Percentiles rank a stretch among this genome's conserved stretches.
phyloP scores from a whole-genome alignment of 2,113 vertebrate genomes.

The Paracanthobrama guichenoti region DNA sequence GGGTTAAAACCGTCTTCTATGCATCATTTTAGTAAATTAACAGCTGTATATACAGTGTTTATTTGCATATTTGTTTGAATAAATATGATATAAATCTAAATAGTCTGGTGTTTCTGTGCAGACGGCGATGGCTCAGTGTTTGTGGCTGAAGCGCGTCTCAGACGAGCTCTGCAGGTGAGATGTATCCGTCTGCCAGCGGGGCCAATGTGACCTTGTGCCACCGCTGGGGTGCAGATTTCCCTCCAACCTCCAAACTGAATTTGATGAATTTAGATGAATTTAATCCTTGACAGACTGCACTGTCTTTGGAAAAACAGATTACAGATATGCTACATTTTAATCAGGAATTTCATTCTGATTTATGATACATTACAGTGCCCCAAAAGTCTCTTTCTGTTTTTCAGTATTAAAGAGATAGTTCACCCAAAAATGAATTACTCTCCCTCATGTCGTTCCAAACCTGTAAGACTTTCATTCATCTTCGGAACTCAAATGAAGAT shows the following conservation, averaged over 20 bases:
- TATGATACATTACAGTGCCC: neutral
- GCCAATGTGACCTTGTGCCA: conserved; percentile 49
- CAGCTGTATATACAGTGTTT: neutral
- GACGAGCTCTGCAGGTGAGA: conserved; percentile 59
- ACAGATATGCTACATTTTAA: conserved; percentile 34
- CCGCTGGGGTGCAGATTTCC: conserved; percentile 3
- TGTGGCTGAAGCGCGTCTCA: conserved; percentile 40
- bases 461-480: too few relatives aligned
- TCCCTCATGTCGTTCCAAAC: too few relatives aligned
- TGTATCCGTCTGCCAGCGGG: conserved; percentile 4
- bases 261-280: too few relatives aligned
- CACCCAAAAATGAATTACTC: too few relatives aligned
- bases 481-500: too few relatives aligned
- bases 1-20: too few relatives aligned
- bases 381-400: neutral
- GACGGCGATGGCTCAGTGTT: conserved; percentile 40
- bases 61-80: too few relatives aligned
- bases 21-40: too few relatives aligned
- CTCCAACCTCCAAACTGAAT: conserved; percentile 1
- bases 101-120: conserved; percentile 22
- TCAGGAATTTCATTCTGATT: neutral
- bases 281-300: conserved; percentile 37
- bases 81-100: neutral
- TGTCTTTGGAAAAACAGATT: conserved; percentile 46
- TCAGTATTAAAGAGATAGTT: too few relatives aligned